phyloP scores from a whole-genome alignment of 2,888 invertebrate genomes.

The Thymelicus acteon region DNA sequence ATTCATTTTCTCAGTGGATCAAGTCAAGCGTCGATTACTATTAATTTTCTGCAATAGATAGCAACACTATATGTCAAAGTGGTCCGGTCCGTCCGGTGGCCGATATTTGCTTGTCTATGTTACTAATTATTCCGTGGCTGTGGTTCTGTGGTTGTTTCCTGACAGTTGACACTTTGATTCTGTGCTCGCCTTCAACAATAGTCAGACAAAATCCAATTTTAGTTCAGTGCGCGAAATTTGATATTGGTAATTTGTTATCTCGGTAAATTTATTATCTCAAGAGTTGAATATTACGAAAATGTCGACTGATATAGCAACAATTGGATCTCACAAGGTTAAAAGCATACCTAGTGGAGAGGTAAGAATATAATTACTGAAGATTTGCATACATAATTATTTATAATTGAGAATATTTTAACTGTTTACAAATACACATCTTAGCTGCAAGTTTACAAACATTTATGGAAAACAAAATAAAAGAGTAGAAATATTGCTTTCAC shows the following conservation, averaged over 20 bases:
- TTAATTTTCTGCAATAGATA: too few relatives aligned
- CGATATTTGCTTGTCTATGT: too few relatives aligned
- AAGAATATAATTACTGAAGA: constrained; percentile 38
- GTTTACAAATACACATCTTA: too few relatives aligned
- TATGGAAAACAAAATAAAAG: background rate
- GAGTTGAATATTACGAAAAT: constrained; percentile 42
- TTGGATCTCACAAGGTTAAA: constrained; percentile 71
- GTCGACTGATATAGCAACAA: constrained; percentile 60
- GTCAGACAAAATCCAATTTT: background rate
- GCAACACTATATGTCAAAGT: too few relatives aligned
- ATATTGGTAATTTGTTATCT: constrained; percentile 14
- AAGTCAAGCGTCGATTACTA: too few relatives aligned
- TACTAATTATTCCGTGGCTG: too few relatives aligned
- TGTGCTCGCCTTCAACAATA: background rate
- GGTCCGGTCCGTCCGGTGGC: too few relatives aligned
- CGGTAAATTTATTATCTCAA: constrained; percentile 4
- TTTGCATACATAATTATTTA: too few relatives aligned
- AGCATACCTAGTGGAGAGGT: constrained; percentile 71
- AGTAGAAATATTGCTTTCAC: constrained; percentile 8
- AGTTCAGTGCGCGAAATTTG: constrained; percentile 37
- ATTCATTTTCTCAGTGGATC: too few relatives aligned
- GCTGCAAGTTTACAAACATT: background rate
- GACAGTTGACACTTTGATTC: too few relatives aligned
- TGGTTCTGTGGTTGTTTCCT: too few relatives aligned
- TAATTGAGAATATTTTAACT: too few relatives aligned